Evolutionary conservation across 2,888 invertebrate species (phyloP), one percentile per base, ranked within the genome.

Genomic region (Muschampia plurimacula): DNA sequence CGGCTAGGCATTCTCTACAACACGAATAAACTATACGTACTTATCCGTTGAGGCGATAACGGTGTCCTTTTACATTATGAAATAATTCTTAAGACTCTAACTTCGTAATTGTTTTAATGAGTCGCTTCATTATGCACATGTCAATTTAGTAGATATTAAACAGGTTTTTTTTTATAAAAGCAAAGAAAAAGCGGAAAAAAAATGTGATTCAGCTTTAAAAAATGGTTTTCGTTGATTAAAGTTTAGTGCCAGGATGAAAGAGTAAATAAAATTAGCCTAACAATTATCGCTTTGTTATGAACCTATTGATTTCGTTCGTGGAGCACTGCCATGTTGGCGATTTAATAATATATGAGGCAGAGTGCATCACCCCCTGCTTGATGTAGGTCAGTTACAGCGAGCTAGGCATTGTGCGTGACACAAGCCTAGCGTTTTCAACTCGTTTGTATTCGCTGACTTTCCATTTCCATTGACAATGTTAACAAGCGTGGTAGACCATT

Each of bases 341-440:
- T 71, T 71, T 49, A 72, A 67, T 72, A 65, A 72, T 72, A 67
- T 72, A 67, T 72, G 81, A 82, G 86, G 86, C 72, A 62, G 72
- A 67, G 87, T 89, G 89, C 90, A 90, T 88, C 85, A 85, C 80
- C 85, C 60, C 82, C 81, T 71, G 77, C 79, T 82, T 82, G 84
- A 91, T 90, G 85, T 92, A 90, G 90, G 91, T 91, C 89, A 90
- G 86, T 87, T 86, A 77, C 83, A 82, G 83, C 82, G 84, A 85
- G 80, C 78, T 79, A 81, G 79, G 77, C 77, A 77, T 85, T 84
- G 84, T 84, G 75, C 74, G 75, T 84, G 83, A 83, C 84, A 55
- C 60, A 41, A 67, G 81, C 81, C 55, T 67, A 67, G 57, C 74
- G 72, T 60, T 67, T 73, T 73, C 74, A 74, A 73, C 71, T 72